Base-by-base conservation (phyloP, 1,140 invertebrate genomes). In the Cecropterus lyciades region DNA sequence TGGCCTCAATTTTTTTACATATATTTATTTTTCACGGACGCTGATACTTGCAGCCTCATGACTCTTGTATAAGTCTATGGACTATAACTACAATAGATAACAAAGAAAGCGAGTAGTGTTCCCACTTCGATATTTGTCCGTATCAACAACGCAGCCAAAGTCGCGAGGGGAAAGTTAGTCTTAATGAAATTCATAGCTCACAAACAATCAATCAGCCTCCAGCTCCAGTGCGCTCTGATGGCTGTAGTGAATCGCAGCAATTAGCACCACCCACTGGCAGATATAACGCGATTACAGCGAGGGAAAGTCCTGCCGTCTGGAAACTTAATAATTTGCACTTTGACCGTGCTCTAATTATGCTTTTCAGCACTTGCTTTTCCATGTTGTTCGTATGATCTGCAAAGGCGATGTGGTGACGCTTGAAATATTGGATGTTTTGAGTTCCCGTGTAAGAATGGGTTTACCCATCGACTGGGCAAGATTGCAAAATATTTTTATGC, bases 181-280 rank as follows among this genome's bases (percentile, higher is more conserved):
- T 37, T 37, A 37, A 37, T n/a, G 9, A 46, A 46, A 46, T 16
- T 46, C 43, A 46, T 33, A 33, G 13, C 13, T 33, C 49, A 15
- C 49, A 52, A 52, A 33, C 27, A 52, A 51, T 52, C 10, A 52
- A 52, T 33, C 49, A 52, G 27, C 49, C 27, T 16, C 15, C 49
- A 30, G 20, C 14, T n/a, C n/a, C n/a, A n/a, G n/a, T n/a, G n/a
- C 24, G 49, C 27, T 52, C 20, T 14, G 49, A 9, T 33, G 27
- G n/a, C 27, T 15, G 49, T 14, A 33, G 13, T 52, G 49, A 52
- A 52, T 52, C 24, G 48, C 11, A 52, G 49, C 49, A 52, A 52
- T 52, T 52, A 52, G 27, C 49, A 52, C 33, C 33, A 52, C 33
- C 33, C 33, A 37, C 33, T 37, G 11, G 33, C 33, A 37, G 1